Conservation (phyloP, 2,888 invertebrate genomes). For the Coremacera marginata region DNA sequence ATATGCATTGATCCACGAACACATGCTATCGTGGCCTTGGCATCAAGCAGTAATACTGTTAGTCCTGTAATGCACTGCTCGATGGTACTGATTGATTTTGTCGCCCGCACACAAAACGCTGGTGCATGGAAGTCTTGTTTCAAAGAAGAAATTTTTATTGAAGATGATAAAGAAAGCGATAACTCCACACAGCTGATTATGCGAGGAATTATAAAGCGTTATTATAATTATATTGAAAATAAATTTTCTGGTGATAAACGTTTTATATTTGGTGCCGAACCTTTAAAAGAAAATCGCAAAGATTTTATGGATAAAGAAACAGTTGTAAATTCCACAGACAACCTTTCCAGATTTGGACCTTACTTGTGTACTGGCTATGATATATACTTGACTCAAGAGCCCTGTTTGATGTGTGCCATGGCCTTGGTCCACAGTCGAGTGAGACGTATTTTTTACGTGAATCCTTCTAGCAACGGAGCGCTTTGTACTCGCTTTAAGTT, state of each 20-base stretch:
- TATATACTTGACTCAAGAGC: constrained; percentile 85
- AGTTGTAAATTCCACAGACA: constrained; percentile 54
- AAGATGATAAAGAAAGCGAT: constrained; percentile 36
- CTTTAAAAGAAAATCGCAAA: constrained; percentile 48
- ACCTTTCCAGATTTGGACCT: constrained; percentile 71
- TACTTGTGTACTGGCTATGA: constrained; percentile 92
- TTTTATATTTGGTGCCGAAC: constrained; percentile 71
- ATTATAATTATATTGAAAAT: constrained; percentile 60
- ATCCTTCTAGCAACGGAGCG: constrained; percentile 75
- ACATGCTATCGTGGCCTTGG: constrained; percentile 77
- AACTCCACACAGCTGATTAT: constrained; percentile 51
- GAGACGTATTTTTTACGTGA: constrained; percentile 83
- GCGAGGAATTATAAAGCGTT: constrained; percentile 69
- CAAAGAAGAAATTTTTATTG: constrained; percentile 47
- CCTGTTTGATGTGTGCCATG: constrained; percentile 97
- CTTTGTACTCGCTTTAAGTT: constrained; percentile 80
- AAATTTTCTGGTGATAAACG: constrained; percentile 65
- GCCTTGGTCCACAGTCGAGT: constrained; percentile 92
- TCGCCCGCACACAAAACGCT: constrained; percentile 85
- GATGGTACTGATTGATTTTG: constrained; percentile 88
- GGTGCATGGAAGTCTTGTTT: constrained; percentile 74
- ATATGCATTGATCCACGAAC: constrained; percentile 82
- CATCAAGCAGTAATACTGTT: constrained; percentile 68
- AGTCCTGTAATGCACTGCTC: constrained; percentile 86
- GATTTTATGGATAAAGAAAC: not conserved